Conservation (phyloP, 2,797 vertebrate genomes). For the Phalanger gymnotis region DNA sequence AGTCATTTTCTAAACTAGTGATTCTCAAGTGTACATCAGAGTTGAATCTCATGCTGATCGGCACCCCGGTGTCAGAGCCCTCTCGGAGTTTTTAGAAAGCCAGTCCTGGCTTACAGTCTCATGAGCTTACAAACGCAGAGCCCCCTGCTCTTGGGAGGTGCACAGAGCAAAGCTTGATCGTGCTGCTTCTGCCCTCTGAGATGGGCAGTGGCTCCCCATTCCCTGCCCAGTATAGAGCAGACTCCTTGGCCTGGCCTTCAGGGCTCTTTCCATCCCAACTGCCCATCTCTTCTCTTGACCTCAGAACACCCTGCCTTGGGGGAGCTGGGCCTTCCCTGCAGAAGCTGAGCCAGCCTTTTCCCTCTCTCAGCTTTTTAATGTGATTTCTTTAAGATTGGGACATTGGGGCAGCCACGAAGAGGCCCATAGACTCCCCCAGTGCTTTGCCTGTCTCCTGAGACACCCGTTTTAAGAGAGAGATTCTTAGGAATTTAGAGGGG, state of each 20-base stretch:
- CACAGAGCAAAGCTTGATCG: not conserved
- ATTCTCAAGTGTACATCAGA: not conserved
- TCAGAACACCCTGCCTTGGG: not conserved
- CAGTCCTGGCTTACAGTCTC: not conserved
- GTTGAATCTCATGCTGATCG: not conserved
- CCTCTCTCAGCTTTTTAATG: not conserved
- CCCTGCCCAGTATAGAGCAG: too few relatives aligned
- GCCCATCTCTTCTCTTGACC: not conserved
- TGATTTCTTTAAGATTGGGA: not conserved
- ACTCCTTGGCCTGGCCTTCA: accelerated
- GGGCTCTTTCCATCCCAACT: not conserved
- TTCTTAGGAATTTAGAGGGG: not conserved
- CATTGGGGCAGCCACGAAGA: not conserved
- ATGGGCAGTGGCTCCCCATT: not conserved
- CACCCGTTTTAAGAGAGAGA: not conserved
- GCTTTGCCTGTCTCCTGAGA: not conserved
- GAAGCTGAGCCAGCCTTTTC: not conserved
- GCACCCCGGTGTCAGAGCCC: accelerated
- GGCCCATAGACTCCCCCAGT: not conserved
- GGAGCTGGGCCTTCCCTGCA: not conserved
- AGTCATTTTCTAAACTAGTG: conserved; percentile 13
- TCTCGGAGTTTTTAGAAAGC: not conserved
- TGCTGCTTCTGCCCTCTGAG: not conserved
- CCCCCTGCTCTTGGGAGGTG: not conserved
- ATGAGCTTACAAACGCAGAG: not conserved